phyloP scores from a whole-genome alignment of 2,888 invertebrate genomes.

The Amphipyra tragopoginis region DNA sequence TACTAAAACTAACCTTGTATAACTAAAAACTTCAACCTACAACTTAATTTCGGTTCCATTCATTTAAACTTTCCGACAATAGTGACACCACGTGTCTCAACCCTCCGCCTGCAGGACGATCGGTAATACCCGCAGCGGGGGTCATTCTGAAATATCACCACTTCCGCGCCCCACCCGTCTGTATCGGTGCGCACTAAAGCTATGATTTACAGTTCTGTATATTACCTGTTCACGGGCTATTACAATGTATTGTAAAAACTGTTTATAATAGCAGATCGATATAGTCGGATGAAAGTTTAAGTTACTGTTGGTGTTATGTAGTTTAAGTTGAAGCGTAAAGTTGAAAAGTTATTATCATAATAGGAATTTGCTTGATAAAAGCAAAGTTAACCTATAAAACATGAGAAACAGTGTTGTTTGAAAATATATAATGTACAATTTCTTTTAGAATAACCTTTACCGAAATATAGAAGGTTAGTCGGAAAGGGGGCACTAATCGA shows the following conservation, averaged over 20 bases:
- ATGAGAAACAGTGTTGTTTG: no score
- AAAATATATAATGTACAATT: no score
- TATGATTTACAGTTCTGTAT: slow-evolving; percentile 49
- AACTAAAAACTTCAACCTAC: background rate
- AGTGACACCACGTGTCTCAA: slow-evolving; percentile 17
- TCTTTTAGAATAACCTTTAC: no score
- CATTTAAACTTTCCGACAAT: slow-evolving; percentile 12
- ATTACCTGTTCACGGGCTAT: slow-evolving; percentile 49
- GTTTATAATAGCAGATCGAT: slow-evolving; percentile 6
- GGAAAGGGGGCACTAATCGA: no score
- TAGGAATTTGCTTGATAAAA: no score
- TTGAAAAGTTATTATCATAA: no score
- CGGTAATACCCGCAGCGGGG: slow-evolving; percentile 38
- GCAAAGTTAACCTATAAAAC: no score
- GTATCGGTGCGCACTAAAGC: slow-evolving; percentile 51
- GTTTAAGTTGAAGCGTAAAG: no score
- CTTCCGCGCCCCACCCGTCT: slow-evolving; percentile 46
- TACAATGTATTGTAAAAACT: slow-evolving; percentile 35
- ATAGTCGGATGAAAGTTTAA: no score
- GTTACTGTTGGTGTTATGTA: no score
- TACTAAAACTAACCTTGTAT: no score
- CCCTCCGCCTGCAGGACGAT: slow-evolving; percentile 28
- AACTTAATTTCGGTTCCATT: slow-evolving; percentile 1
- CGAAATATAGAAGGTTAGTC: no score
- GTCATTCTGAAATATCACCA: slow-evolving; percentile 54